phyloP scores from a whole-genome alignment of 2,113 vertebrate species.

The Aix galericulata region DNA sequence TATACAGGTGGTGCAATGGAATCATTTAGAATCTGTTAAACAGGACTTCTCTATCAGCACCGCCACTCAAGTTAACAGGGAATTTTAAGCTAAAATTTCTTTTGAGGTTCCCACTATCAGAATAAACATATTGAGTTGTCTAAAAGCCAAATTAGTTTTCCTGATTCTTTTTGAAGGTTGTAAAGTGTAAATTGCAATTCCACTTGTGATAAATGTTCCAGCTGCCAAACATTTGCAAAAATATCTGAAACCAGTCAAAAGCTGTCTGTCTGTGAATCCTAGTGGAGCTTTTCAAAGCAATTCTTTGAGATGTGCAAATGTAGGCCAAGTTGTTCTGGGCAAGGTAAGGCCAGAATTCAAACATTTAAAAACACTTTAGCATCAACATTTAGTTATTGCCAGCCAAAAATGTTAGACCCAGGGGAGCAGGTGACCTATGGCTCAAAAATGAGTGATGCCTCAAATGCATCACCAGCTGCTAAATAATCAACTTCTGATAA shows the following conservation, averaged over 20 bases:
- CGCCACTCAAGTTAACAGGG: accelerated
- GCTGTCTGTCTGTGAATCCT: background rate
- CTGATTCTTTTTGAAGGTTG: background rate
- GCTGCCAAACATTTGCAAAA: background rate
- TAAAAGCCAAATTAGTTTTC: background rate
- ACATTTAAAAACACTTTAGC: background rate
- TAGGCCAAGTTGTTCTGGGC: background rate
- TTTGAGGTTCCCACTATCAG: background rate
- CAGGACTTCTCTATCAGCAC: background rate
- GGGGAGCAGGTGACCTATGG: background rate
- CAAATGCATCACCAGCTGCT: background rate
- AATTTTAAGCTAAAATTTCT: background rate
- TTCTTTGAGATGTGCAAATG: background rate
- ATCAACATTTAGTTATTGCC: background rate
- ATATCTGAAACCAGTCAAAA: background rate
- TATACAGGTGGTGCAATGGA: background rate
- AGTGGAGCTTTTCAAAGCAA: background rate
- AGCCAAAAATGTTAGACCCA: background rate
- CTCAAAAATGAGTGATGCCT: background rate
- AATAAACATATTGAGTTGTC: background rate
- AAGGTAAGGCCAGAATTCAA: background rate
- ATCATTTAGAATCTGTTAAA: background rate
- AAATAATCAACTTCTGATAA: background rate
- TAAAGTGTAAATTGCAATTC: background rate
- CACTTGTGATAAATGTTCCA: background rate